Base-by-base conservation (phyloP, 2,113 vertebrate genomes). In the Antigone vipio region DNA sequence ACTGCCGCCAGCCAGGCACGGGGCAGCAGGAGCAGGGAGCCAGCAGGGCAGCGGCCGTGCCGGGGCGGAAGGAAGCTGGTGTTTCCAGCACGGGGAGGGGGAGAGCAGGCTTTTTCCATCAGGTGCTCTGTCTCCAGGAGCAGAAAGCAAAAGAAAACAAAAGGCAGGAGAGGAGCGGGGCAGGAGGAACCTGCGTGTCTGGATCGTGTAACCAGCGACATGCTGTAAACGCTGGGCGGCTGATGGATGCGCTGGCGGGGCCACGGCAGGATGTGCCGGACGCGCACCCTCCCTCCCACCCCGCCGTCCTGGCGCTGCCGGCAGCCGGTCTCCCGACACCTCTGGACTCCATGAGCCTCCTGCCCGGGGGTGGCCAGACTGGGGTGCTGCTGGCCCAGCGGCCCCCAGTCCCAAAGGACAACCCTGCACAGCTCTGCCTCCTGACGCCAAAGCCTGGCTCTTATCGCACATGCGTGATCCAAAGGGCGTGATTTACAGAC, bases 191-290 rank as follows among this genome's bases (percentile, higher is more conserved):
- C 93, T 95, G 95, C n/a, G 27, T 13, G 62, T 96, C 97, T 98
- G 98, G 97, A 93, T 97, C 85, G 12, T 98, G 96, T 98, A 97
- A 98, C 85, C 34, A n/a, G 93, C 44, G 94, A 95, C 73, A 30
- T 97, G 96, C 92, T 96, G 90, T 97, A 97, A 98, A 98, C 96
- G 92, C 91, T 7, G 89, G 74, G 40, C 19, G 45, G 78, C 86
- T 95, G 96, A 97, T 97, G 97, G 98, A 98, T 98, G 97, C 32
- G 72, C 82, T 2, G 68, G 88, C 68, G 30, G 94, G 24, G 69
- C 88, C 50, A 15, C 14, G 8, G 71, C 92, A 91, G 94, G 97
- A 96, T 96, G 69, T 78, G 58, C 59, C 4, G 92, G 89, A 91
- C 45, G 4, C 2, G 8, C 93, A 30, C 52, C 76, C 60, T 64